Conservation (phyloP, 2,113 vertebrate genomes). For the Cottus gobio region DNA sequence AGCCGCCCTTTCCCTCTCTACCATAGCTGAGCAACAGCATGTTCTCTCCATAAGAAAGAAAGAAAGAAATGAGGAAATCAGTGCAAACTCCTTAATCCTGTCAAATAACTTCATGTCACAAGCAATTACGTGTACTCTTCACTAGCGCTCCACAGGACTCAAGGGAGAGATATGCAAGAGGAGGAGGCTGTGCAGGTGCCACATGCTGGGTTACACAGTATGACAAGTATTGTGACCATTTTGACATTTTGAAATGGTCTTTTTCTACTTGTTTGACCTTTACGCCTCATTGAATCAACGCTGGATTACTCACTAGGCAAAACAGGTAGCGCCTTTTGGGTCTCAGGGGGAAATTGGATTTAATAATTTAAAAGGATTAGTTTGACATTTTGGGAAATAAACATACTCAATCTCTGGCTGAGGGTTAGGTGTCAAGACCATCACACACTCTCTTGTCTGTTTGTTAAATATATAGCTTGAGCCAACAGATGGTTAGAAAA, state of each 20-base stretch:
- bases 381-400: conserved; percentile 6
- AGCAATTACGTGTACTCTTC: conserved; percentile 40
- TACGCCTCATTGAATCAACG: conserved; percentile 1
- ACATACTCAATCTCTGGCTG: neutral
- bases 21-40: neutral
- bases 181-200: neutral
- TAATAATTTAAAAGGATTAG: neutral
- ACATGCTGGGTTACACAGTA: neutral
- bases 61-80: conserved; percentile 29
- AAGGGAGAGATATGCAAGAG: neutral
- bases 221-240: neutral
- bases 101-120: conserved; percentile 37
- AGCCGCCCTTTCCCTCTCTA: neutral
- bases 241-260: neutral
- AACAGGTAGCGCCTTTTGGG: neutral
- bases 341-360: neutral
- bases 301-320: neutral
- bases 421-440: neutral
- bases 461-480: neutral
- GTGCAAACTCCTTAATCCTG: conserved; percentile 19
- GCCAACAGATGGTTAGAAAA: no score
- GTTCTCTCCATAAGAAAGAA: neutral
- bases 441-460: no score
- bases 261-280: conserved; percentile 1
- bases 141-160: conserved; percentile 19